Conservation (phyloP, 2,113 vertebrate genomes). For the Taurulus bubalis region DNA sequence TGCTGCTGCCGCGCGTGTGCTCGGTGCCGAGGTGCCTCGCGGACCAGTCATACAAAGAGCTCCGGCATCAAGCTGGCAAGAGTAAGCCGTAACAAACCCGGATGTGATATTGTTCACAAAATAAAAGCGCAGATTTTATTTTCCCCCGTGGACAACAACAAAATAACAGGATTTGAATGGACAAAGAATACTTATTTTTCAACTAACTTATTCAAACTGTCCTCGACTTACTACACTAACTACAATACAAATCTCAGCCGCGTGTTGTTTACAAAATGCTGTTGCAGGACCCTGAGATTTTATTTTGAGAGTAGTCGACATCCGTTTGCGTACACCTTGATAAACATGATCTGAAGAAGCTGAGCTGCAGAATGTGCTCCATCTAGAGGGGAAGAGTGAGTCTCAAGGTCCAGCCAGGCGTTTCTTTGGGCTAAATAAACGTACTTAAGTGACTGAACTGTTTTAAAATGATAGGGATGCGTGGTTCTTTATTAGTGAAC, state of each 20-base stretch:
- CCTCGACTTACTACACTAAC: too few species aligned
- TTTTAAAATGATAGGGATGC: not conserved
- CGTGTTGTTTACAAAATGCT: not conserved
- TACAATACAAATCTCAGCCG: too few species aligned
- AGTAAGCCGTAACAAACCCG: not conserved
- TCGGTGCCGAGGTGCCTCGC: slow-evolving; percentile 43
- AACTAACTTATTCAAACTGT: not conserved
- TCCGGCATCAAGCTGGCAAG: not conserved
- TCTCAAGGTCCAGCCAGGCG: not conserved
- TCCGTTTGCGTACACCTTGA: not conserved
- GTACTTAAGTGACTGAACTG: too few species aligned
- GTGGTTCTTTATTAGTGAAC: not conserved
- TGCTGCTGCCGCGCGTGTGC: slow-evolving; percentile 46
- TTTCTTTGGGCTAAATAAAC: not conserved
- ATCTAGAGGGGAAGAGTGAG: slow-evolving; percentile 43
- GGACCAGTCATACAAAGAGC: slow-evolving; percentile 75
- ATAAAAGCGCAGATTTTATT: slow-evolving; percentile 16
- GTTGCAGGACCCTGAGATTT: not conserved
- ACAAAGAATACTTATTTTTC: not conserved
- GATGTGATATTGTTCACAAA: slow-evolving; percentile 5
- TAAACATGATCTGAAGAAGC: not conserved
- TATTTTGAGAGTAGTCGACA: slow-evolving; percentile 38
- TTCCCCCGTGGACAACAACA: not conserved
- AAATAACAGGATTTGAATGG: not conserved
- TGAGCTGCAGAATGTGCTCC: slow-evolving; percentile 28